phyloP scores from a whole-genome alignment of 2,113 vertebrate species.

The Blennius ocellaris region DNA sequence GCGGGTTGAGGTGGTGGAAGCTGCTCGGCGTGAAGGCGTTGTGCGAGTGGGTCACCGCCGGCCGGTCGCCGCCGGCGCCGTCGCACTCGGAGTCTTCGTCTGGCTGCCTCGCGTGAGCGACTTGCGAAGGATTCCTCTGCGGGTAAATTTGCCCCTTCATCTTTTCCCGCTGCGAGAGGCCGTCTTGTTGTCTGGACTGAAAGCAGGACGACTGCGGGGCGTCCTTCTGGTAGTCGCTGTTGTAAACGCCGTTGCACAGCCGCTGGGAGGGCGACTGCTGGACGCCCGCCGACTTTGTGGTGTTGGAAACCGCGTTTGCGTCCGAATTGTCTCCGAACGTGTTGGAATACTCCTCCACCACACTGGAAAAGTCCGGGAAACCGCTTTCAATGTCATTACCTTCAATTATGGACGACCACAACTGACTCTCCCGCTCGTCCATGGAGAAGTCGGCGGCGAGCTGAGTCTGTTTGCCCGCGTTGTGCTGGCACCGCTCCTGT shows the following conservation, averaged over 20 bases:
- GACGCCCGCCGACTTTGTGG: neutral
- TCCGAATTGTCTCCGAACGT: conserved; percentile 57
- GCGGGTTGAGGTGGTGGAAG: conserved; percentile 24
- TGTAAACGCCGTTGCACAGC: conserved; percentile 62
- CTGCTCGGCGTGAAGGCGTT: conserved; percentile 24
- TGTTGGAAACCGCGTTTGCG: conserved; percentile 17
- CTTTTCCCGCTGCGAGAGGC: conserved; percentile 32
- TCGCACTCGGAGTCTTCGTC: conserved; percentile 29
- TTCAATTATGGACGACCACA: conserved; percentile 76
- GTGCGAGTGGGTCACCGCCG: conserved; percentile 13
- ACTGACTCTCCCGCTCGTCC: conserved; percentile 72
- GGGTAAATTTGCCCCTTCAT: conserved; percentile 44
- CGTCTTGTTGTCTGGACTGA: conserved; percentile 21
- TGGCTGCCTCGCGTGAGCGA: neutral
- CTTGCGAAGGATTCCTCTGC: conserved; percentile 36
- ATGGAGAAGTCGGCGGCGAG: conserved; percentile 55
- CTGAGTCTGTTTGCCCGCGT: conserved; percentile 43
- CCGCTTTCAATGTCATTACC: conserved; percentile 72
- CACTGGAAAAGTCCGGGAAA: conserved; percentile 77
- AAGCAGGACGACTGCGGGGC: conserved; percentile 46
- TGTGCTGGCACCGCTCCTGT: conserved; percentile 66
- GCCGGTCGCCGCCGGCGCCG: neutral
- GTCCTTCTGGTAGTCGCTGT: conserved; percentile 38
- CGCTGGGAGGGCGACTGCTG: conserved; percentile 49
- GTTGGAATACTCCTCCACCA: conserved; percentile 76